Evolutionary conservation across 2,888 invertebrate species (phyloP).

Genomic region (Heptascelio sp.): DNA sequence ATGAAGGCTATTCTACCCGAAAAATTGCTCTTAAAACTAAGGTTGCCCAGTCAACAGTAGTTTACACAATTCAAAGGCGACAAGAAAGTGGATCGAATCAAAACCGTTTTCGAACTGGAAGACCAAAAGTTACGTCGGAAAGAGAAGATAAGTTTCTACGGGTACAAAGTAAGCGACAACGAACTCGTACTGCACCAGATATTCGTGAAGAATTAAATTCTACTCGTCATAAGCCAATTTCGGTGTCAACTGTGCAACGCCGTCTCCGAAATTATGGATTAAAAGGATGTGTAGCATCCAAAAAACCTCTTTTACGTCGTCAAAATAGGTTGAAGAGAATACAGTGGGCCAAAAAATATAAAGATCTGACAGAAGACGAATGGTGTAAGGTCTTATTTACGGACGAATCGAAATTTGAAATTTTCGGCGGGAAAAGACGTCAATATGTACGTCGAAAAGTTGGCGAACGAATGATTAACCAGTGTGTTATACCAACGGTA

Average conservation of each 20-base stretch:
- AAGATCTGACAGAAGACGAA: background rate
- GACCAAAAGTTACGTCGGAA: slow-evolving; percentile 35
- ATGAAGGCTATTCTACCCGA: background rate
- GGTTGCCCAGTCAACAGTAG: background rate
- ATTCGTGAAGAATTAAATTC: slow-evolving; percentile 43
- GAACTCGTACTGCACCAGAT: slow-evolving; percentile 36
- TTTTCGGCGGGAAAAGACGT: slow-evolving; percentile 42
- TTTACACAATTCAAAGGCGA: background rate
- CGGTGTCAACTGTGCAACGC: slow-evolving; percentile 3
- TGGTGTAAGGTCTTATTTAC: background rate
- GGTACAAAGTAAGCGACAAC: slow-evolving; percentile 44
- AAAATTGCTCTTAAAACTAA: slow-evolving; percentile 1
- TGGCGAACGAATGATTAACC: too few species aligned
- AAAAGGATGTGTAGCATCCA: slow-evolving; percentile 5
- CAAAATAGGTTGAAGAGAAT: background rate
- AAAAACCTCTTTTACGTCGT: background rate
- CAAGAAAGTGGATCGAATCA: slow-evolving; percentile 37
- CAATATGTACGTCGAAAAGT: slow-evolving; percentile 47
- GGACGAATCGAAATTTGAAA: slow-evolving; percentile 50
- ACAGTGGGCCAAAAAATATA: slow-evolving; percentile 6
- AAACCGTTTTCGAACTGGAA: slow-evolving; percentile 40
- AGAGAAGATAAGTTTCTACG: slow-evolving; percentile 41
- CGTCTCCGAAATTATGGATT: slow-evolving; percentile 6
- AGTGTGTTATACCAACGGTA: slow-evolving; percentile 51
- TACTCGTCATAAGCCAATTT: background rate